Percentiles rank a stretch among this genome's conserved stretches.
These are phyloP conservation scores for Tanytarsus gracilentus DNA, from an alignment of 2,888 invertebrate genomes.

Conservation along the genomic window DNA sequence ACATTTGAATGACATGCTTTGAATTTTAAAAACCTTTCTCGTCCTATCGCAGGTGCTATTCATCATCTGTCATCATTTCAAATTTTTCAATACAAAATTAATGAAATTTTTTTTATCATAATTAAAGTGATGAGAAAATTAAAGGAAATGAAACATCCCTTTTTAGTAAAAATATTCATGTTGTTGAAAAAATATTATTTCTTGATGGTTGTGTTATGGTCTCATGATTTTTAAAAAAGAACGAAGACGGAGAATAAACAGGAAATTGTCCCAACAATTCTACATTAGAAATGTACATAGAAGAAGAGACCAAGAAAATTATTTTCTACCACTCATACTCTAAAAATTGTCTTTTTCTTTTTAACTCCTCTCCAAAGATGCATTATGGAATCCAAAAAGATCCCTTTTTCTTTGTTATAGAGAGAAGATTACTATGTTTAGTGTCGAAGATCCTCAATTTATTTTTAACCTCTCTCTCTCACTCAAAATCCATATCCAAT, in stretches of 20 bases:
- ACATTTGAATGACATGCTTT: conserved; percentile 6
- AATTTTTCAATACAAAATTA: neutral
- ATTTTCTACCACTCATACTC: conserved; percentile 20
- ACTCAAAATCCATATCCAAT: no score
- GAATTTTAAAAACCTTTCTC: neutral
- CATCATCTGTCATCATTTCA: conserved; percentile 22
- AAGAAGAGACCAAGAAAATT: conserved; percentile 4
- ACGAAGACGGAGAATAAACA: conserved; percentile 13
- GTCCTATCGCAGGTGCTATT: conserved; percentile 12
- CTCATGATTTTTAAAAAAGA: neutral
- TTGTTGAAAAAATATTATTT: neutral
- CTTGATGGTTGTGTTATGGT: neutral
- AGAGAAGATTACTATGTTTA: no score
- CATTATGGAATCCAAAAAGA: no score
- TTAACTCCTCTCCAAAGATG: no score
- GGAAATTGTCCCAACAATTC: conserved; percentile 25
- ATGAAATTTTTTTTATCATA: neutral
- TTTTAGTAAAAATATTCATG: neutral
- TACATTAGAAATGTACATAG: conserved; percentile 1
- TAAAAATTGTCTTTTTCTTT: neutral
- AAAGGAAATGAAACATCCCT: conserved; percentile 12
- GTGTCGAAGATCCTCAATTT: no score
- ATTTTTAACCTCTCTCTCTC: no score
- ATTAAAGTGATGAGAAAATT: neutral
- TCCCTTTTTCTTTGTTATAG: no score